Evolutionary conservation across 1,140 invertebrate species (phyloP).

Genomic region (Coenobita brevimanus): DNA sequence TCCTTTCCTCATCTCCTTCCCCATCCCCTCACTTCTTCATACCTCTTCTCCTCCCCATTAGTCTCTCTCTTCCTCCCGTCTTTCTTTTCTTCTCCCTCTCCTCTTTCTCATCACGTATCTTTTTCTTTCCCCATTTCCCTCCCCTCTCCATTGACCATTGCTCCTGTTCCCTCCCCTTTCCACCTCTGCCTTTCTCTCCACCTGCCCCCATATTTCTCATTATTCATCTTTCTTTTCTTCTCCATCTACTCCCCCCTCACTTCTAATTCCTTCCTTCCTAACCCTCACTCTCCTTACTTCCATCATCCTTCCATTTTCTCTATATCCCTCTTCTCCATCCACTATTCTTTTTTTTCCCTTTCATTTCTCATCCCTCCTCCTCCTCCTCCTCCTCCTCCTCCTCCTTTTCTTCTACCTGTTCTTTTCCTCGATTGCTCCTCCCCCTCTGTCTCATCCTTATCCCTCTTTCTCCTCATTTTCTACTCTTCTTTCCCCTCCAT

Average conservation of each 20-base stretch:
- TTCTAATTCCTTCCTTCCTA: too few species aligned
- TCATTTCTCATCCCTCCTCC: not conserved
- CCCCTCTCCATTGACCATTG: not conserved
- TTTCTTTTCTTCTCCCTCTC: slow-evolving; percentile 7
- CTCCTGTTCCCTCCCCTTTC: not conserved
- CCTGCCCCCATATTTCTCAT: not conserved
- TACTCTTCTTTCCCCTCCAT: too few species aligned
- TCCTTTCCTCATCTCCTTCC: too few species aligned
- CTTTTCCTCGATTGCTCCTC: too few species aligned
- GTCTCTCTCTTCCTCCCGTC: not conserved
- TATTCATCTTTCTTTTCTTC: not conserved
- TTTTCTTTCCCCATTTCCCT: too few species aligned
- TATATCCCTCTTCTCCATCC: too few species aligned
- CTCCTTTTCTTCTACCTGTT: not conserved
- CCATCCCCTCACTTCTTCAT: not conserved
- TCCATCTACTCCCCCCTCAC: too few species aligned
- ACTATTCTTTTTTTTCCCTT: not conserved
- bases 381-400: not conserved
- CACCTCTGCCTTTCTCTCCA: not conserved
- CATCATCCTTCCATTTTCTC: too few species aligned
- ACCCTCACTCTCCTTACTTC: too few species aligned
- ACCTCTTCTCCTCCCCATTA: not conserved
- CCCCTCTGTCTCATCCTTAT: too few species aligned
- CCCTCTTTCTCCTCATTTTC: too few species aligned
- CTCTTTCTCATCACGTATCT: too few species aligned